Evolutionary conservation across 2,888 invertebrate species (phyloP).

Genomic region (Sinohyriopsis cumingii): DNA sequence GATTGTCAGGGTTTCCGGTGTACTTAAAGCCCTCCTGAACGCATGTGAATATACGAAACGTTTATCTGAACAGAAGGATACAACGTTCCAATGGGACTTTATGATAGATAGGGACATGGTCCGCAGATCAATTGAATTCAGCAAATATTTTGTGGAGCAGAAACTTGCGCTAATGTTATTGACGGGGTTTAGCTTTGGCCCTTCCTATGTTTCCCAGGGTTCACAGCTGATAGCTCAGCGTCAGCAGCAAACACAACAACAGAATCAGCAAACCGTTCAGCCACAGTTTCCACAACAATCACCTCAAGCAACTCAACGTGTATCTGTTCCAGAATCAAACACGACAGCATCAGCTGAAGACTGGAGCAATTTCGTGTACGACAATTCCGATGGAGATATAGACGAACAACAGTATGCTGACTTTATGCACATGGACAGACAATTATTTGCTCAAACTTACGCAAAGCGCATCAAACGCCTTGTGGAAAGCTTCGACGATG

Average conservation of each 20-base stretch:
- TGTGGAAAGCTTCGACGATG: slow-evolving; percentile 43
- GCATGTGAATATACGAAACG: slow-evolving; percentile 19
- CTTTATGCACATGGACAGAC: slow-evolving; percentile 34
- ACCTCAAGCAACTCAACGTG: not conserved
- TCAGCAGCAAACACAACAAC: slow-evolving; percentile 1
- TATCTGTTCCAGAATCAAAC: slow-evolving; percentile 8
- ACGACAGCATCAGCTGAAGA: slow-evolving; percentile 7
- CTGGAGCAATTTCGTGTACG: not conserved
- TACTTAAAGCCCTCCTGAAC: slow-evolving; percentile 30
- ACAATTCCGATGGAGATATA: slow-evolving; percentile 19
- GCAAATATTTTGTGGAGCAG: slow-evolving; percentile 43
- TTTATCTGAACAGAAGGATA: slow-evolving; percentile 1
- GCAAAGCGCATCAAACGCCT: slow-evolving; percentile 40
- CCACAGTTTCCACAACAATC: slow-evolving; percentile 8
- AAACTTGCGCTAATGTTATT: slow-evolving; percentile 39
- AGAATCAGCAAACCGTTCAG: not conserved
- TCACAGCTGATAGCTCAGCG: slow-evolving; percentile 3
- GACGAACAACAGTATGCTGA: slow-evolving; percentile 33
- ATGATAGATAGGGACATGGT: slow-evolving; percentile 25
- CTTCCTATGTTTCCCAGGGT: slow-evolving; percentile 3
- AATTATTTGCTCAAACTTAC: slow-evolving; percentile 36
- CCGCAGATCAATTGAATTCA: slow-evolving; percentile 23
- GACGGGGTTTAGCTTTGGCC: slow-evolving; percentile 25
- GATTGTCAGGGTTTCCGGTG: slow-evolving; percentile 35
- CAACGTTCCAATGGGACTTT: slow-evolving; percentile 9